phyloP scores from a whole-genome alignment of 2,888 invertebrate genomes.

The Trachelus stipa region DNA sequence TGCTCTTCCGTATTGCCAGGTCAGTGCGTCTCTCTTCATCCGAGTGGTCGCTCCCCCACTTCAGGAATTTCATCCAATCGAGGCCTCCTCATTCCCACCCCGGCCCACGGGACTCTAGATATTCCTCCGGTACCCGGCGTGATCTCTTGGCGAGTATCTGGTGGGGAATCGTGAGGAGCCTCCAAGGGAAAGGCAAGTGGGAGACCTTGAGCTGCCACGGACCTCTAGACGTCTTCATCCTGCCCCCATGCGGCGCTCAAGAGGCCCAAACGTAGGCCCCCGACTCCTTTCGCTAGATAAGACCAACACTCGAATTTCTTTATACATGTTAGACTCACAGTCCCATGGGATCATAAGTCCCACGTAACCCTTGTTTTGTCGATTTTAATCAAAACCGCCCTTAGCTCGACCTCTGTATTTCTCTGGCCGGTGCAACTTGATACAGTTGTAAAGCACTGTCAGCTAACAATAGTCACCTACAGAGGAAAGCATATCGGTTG shows the following conservation, averaged over 20 bases:
- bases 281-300: conserved; percentile 38
- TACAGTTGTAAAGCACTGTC: neutral
- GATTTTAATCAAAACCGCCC: neutral
- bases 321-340: neutral
- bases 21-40: conserved; percentile 11
- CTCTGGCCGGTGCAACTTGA: neutral
- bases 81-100: conserved; percentile 16
- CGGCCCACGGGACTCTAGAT: neutral
- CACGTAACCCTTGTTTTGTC: neutral
- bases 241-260: conserved; percentile 41
- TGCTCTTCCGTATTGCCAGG: neutral
- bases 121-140: conserved; percentile 9
- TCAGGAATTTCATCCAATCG: neutral
- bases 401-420: neutral
- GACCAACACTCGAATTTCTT: neutral
- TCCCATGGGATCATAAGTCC: neutral
- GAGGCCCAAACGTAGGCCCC: conserved; percentile 22
- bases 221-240: conserved; percentile 65
- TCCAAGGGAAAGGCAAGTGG: conserved; percentile 51
- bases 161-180: conserved; percentile 26
- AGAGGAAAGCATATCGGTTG: neutral
- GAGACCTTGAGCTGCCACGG: conserved; percentile 67
- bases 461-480: neutral
- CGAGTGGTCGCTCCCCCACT: neutral
- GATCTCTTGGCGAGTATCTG: conserved; percentile 18